Percentiles rank a stretch among this genome's conserved stretches.
Evolutionary conservation across 2,888 invertebrate species (phyloP).

Genomic region (Macrosoma leucophasiata): DNA sequence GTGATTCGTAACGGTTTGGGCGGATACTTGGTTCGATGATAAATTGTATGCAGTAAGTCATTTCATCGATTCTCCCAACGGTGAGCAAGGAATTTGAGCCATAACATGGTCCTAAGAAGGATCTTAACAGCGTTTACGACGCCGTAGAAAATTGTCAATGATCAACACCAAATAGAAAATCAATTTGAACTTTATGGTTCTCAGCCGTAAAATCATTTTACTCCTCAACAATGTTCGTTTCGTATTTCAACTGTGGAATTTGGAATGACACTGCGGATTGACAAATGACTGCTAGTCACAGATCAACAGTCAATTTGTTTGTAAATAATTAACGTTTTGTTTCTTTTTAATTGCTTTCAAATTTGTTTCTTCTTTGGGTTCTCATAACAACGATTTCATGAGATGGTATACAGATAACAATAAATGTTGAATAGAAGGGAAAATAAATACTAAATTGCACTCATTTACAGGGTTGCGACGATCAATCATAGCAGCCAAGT

Average conservation of each 20-base stretch:
- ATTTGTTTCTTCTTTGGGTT: conserved; percentile 6
- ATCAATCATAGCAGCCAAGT: conserved; percentile 72
- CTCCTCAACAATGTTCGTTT: too few species aligned
- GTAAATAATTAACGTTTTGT: conserved; percentile 37
- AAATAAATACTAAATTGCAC: conserved; percentile 72
- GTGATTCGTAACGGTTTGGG: conserved; percentile 69
- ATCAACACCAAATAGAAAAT: conserved; percentile 17
- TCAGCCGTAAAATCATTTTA: conserved; percentile 35
- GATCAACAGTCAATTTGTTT: conserved; percentile 69
- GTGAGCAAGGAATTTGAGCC: conserved; percentile 31
- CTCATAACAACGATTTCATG: conserved; percentile 6
- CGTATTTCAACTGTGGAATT: conserved; percentile 40
- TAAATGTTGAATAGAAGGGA: conserved; percentile 59
- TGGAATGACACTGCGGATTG: conserved; percentile 63
- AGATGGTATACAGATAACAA: conserved; percentile 37
- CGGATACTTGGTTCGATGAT: conserved; percentile 71
- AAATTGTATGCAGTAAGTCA: conserved; percentile 62
- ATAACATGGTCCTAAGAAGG: conserved; percentile 29
- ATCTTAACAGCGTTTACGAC: conserved; percentile 12
- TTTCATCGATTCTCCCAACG: conserved; percentile 38
- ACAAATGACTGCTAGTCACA: conserved; percentile 67
- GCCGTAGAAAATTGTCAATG: conserved; percentile 18
- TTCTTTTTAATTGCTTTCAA: conserved; percentile 8
- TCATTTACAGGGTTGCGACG: conserved; percentile 69
- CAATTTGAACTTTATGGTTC: conserved; percentile 43